Percentiles rank a stretch among this genome's conserved stretches.
phyloP scores from a whole-genome alignment of 2,113 vertebrate species.

The Dasyurus viverrinus region DNA sequence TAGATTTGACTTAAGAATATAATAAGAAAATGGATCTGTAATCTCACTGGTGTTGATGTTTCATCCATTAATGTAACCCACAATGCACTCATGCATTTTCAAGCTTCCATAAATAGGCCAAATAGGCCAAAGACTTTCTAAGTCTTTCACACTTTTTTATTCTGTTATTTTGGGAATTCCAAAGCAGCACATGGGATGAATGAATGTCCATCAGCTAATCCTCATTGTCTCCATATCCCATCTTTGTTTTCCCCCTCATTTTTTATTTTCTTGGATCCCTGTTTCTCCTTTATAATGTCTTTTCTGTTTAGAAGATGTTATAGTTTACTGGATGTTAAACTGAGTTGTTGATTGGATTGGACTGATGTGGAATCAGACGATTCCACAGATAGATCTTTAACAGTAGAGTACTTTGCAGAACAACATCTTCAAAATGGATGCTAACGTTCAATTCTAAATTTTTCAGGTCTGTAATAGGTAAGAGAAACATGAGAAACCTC shows the following conservation, averaged over 20 bases:
- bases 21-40: not conserved
- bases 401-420: not conserved
- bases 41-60: not conserved
- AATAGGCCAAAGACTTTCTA: not conserved
- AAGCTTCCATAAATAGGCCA: not conserved
- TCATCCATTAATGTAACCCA: not conserved
- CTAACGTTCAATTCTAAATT: not conserved
- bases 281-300: not conserved
- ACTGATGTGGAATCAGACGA: no score
- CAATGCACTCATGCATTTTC: not conserved
- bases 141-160: not conserved
- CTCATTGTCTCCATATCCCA: not conserved
- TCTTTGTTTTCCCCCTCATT: not conserved
- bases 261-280: not conserved
- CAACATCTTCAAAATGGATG: not conserved
- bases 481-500: not conserved
- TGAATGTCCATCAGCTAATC: not conserved
- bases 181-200: not conserved
- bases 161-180: not conserved
- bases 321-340: not conserved
- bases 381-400: slow-evolving; percentile 5
- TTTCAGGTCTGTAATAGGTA: not conserved
- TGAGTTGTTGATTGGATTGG: slow-evolving; percentile 20
- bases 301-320: not conserved
- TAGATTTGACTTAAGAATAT: not conserved